Base-by-base conservation (phyloP, 2,888 invertebrate species). In the Drosophila phalerata region DNA sequence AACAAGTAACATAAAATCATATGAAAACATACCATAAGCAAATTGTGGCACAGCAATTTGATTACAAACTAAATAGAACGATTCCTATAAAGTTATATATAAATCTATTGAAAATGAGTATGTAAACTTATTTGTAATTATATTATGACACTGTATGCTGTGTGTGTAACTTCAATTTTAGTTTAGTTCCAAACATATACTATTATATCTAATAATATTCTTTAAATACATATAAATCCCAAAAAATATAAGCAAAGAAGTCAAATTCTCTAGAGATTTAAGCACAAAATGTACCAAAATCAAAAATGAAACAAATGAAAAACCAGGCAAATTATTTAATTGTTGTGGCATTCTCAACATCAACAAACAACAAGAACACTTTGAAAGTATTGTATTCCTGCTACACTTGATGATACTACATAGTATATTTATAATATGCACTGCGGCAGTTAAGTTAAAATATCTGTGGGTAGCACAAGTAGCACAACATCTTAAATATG, bases 261-360 rank as follows among this genome's bases (percentile, higher is more conserved):
- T 85, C 85, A 85, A 85, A 85, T 85, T 85, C 85, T 73, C 57
- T 85, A 85, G 89, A 68, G 43, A 55, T 52, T 64, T 85, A 85
- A 88, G 89, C 79, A 81, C 66, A 71, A 69, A 72, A 48, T 78
- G 69, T 78, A 73, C 77, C 85, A 77, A 77, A 73, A 70, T 57
- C 32, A 28, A 51, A 30, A 22, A 19, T 25, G 9, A 69, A 61
- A 49, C 57, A 63, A 67, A 65, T 63, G 60, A 52, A 38, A 15
- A 5, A 55, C 43, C 61, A 48, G 66, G 58, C 73, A 71, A 74
- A 66, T 66, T 86, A 68, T 66, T 71, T 61, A 64, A 81, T 66
- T 64, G 60, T 51, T 69, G 62, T 63, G 40, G 19, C 13, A 49
- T 40, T 37, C 38, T 52, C 17, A 49, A 19, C 22, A 53, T 6